These are phyloP conservation scores for Toxotes chatareus DNA, from an alignment of 2,113 vertebrate species.

Conservation along the genomic window DNA sequence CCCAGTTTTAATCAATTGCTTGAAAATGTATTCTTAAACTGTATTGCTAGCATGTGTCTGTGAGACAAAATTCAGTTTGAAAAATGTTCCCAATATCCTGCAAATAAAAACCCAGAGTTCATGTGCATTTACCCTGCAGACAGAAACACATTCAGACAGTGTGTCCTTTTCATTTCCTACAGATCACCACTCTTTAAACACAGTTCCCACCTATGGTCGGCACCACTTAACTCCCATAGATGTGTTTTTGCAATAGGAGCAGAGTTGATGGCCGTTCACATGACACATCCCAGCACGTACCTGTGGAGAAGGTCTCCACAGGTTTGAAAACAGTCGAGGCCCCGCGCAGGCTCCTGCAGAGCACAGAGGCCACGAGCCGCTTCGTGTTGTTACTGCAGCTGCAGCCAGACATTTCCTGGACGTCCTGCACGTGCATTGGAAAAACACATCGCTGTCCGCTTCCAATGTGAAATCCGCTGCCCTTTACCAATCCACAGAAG, in stretches of 20 bases:
- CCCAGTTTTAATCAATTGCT: no score
- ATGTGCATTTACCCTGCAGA: background rate
- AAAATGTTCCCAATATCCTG: background rate
- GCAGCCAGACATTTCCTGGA: slow-evolving; percentile 73
- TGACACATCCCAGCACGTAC: slow-evolving; percentile 7
- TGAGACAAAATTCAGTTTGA: no score
- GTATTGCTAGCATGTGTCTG: no score
- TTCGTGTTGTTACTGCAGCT: slow-evolving; percentile 54
- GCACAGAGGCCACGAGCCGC: slow-evolving; percentile 17
- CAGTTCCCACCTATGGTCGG: background rate
- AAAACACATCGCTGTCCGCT: slow-evolving; percentile 56
- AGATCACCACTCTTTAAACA: background rate
- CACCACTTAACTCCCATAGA: slow-evolving; percentile 7
- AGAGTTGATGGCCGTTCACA: background rate
- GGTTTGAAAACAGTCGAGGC: slow-evolving; percentile 34
- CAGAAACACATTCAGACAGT: background rate
- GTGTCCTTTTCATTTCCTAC: background rate
- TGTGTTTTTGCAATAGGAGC: slow-evolving; percentile 39
- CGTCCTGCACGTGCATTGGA: slow-evolving; percentile 63
- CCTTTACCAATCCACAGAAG: slow-evolving; percentile 63
- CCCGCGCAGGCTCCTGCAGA: slow-evolving; percentile 45
- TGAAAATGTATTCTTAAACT: no score
- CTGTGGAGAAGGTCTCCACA: slow-evolving; percentile 29
- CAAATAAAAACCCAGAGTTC: background rate
- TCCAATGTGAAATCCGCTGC: slow-evolving; percentile 56